These are phyloP conservation scores for Sebastes dallii DNA, from an alignment of 2,797 vertebrate species.

Conservation along the genomic window DNA sequence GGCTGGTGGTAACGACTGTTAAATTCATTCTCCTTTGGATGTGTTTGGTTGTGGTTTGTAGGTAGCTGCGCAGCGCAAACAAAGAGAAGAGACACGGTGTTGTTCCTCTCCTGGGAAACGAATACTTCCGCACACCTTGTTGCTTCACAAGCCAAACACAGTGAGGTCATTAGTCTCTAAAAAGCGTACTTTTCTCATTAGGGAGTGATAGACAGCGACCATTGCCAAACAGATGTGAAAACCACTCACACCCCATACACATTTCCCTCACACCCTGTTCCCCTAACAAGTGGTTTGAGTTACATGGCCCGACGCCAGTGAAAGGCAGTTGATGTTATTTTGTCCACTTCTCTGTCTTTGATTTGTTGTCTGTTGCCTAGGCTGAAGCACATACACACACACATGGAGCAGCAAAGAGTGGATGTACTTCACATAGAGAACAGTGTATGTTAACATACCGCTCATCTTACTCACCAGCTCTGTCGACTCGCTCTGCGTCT, in stretches of 20 bases:
- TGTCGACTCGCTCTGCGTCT: conserved; percentile 53
- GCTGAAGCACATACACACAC: conserved; percentile 13
- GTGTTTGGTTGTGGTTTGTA: conserved; percentile 46
- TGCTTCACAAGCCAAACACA: conserved; percentile 51
- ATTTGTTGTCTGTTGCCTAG: conserved; percentile 56
- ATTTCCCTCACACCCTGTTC: conserved; percentile 63
- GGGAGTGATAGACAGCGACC: conserved; percentile 58
- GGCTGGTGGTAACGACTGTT: not conserved
- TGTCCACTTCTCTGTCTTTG: conserved; percentile 63
- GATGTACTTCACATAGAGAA: conserved; percentile 54
- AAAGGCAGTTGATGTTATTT: conserved; percentile 63
- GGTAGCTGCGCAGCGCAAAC: conserved; percentile 36
- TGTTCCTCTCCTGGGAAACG: conserved; percentile 44
- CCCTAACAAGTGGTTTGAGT: conserved; percentile 66
- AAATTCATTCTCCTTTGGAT: not conserved
- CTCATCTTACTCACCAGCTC: conserved; percentile 68
- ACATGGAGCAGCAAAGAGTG: conserved; percentile 14
- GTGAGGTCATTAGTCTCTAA: conserved; percentile 67
- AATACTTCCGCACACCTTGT: conserved; percentile 59
- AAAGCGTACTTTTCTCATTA: conserved; percentile 64
- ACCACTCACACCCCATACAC: conserved; percentile 59
- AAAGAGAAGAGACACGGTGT: conserved; percentile 31
- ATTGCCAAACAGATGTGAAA: conserved; percentile 77
- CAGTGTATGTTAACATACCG: conserved; percentile 70
- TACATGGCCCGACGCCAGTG: conserved; percentile 46